Evolutionary conservation across 2,113 vertebrate species (phyloP).

Genomic region (Lasiurus borealis): DNA sequence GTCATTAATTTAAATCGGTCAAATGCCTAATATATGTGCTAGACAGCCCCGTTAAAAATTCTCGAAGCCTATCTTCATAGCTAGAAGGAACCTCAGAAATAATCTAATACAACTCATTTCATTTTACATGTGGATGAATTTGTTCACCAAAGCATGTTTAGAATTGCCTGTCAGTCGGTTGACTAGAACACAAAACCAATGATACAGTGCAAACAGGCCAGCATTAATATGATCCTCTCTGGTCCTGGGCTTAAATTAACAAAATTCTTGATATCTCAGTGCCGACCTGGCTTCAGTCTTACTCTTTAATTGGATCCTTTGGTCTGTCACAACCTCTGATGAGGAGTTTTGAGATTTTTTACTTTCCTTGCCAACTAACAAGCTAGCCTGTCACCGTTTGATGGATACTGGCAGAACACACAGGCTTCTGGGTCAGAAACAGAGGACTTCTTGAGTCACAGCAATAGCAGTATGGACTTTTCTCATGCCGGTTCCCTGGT

Average conservation of each 20-base stretch:
- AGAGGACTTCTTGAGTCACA: neutral
- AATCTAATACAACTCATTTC: neutral
- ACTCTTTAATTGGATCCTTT: slow-evolving; percentile 45
- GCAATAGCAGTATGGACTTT: neutral
- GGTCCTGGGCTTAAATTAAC: neutral
- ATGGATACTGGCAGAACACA: neutral
- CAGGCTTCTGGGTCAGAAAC: neutral
- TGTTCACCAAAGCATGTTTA: slow-evolving; percentile 38
- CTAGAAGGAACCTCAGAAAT: slow-evolving; percentile 2
- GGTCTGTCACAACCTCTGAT: neutral
- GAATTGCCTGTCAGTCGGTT: neutral
- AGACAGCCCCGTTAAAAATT: neutral
- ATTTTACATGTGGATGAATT: neutral
- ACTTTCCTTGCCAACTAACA: neutral
- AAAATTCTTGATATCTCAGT: slow-evolving; percentile 2
- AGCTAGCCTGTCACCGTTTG: neutral
- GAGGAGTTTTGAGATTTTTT: slow-evolving; percentile 17
- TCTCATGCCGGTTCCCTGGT: neutral
- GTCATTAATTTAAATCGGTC: slow-evolving; percentile 46
- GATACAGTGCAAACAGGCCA: neutral
- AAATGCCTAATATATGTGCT: neutral
- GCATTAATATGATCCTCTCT: neutral
- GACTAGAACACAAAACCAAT: neutral
- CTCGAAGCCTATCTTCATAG: neutral
- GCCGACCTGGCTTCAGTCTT: neutral